A percentile compares a stretch with the other conserved stretches of the same genome.
These are phyloP conservation scores for Pseudocheirus occidentalis DNA, from an alignment of 2,797 vertebrate species.

Conservation along the genomic window DNA sequence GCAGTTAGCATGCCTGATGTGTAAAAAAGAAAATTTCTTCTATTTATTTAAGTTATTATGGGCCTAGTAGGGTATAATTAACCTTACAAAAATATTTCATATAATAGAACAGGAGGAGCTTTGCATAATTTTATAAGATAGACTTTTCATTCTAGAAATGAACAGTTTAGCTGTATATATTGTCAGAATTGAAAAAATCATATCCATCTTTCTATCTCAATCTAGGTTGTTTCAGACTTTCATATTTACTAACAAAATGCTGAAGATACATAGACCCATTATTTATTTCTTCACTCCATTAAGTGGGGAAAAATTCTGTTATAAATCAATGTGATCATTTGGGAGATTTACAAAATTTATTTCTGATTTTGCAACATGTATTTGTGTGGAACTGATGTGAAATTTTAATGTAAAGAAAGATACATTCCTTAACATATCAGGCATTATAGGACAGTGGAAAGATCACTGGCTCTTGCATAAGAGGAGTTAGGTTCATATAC, in stretches of 20 bases:
- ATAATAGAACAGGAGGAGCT: neutral
- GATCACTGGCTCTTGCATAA: neutral
- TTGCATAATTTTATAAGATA: neutral
- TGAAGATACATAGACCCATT: neutral
- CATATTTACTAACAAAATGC: neutral
- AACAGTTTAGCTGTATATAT: neutral
- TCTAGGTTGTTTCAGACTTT: neutral
- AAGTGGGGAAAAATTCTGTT: neutral
- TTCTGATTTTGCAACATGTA: neutral
- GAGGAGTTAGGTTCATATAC: neutral
- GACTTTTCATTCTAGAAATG: neutral
- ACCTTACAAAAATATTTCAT: neutral
- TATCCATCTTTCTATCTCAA: neutral
- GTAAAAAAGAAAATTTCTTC: neutral
- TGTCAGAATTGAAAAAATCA: neutral
- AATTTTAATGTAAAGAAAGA: neutral
- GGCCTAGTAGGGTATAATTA: neutral
- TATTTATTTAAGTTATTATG: slow-evolving; percentile 32
- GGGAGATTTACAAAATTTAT: slow-evolving; percentile 1
- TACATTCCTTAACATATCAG: neutral
- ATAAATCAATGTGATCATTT: neutral
- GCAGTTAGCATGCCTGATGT: neutral
- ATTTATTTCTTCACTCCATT: neutral
- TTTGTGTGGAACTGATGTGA: neutral
- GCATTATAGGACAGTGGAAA: neutral